These are phyloP conservation scores for Drosophila lini DNA, from an alignment of 1,140 invertebrate species.

Conservation along the genomic window DNA sequence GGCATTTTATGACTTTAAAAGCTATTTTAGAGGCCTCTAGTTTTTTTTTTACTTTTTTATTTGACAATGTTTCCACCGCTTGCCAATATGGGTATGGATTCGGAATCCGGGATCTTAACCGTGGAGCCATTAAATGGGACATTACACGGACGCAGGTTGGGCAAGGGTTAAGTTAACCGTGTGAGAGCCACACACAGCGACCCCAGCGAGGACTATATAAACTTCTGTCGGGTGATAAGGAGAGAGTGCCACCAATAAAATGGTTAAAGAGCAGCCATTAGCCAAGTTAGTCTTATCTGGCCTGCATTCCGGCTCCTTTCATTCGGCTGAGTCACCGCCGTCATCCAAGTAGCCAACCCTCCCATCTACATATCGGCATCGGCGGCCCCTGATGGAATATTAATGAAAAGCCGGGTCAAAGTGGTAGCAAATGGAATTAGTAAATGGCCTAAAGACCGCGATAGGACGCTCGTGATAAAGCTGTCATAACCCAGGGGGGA, in stretches of 20 bases:
- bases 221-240: conserved; percentile 59
- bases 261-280: conserved; percentile 80
- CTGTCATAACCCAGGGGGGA: conserved; percentile 44
- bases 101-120: conserved; percentile 51
- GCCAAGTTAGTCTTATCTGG: conserved; percentile 65
- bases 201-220: background rate
- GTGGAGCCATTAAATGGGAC: conserved; percentile 55
- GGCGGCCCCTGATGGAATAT: conserved; percentile 63
- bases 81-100: conserved; percentile 52
- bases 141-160: conserved; percentile 30
- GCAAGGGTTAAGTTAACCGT: conserved; percentile 40
- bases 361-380: conserved; percentile 27
- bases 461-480: conserved; percentile 47
- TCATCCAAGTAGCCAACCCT: conserved; percentile 12
- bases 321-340: conserved; percentile 67
- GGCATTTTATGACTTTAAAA: conserved; percentile 82
- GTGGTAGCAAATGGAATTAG: conserved; percentile 67
- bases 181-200: conserved; percentile 37
- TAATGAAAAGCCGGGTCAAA: conserved; percentile 67
- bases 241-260: conserved; percentile 76
- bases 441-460: conserved; percentile 58
- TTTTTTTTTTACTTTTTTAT: conserved; percentile 47
- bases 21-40: conserved; percentile 81
- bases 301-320: conserved; percentile 42
- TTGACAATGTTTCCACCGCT: conserved; percentile 65